A percentile compares a stretch with the other conserved stretches of the same genome.
phyloP scores from a whole-genome alignment of 1,140 invertebrate species.

The Penaeus chinensis region DNA sequence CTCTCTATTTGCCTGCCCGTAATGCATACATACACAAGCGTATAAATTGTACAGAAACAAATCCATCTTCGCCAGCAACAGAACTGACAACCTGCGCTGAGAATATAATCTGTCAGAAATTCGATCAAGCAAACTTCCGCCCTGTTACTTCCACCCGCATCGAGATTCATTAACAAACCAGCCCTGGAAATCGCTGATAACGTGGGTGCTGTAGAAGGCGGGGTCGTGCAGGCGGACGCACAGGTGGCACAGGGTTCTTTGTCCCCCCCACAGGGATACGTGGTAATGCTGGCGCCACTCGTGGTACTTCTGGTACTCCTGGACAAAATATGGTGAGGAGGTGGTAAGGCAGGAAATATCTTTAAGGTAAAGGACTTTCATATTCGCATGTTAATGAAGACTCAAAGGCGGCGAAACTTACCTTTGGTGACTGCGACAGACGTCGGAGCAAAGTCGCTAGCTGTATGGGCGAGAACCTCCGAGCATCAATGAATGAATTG shows the following conservation, averaged over 20 bases:
- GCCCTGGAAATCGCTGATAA: constrained; percentile 36
- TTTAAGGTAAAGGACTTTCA: background rate
- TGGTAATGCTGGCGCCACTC: constrained; percentile 64
- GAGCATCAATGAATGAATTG: constrained; percentile 43
- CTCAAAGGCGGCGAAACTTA: background rate
- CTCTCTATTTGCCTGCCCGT: too few relatives aligned
- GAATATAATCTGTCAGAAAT: constrained; percentile 4
- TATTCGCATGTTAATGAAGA: background rate
- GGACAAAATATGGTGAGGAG: background rate
- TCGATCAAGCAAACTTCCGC: background rate
- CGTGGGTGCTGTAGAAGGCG: constrained; percentile 30
- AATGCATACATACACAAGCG: background rate
- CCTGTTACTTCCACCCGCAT: background rate
- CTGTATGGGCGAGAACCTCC: constrained; percentile 25
- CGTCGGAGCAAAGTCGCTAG: constrained; percentile 63
- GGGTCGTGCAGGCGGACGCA: constrained; percentile 53
- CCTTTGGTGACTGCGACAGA: constrained; percentile 64
- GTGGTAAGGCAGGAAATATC: background rate
- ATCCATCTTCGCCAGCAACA: background rate
- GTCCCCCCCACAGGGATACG: constrained; percentile 65
- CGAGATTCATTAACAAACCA: constrained; percentile 44
- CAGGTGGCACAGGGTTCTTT: constrained; percentile 63
- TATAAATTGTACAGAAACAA: background rate
- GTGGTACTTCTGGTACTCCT: constrained; percentile 38
- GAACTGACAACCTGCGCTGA: constrained; percentile 31